These are phyloP conservation scores for Rynchops niger DNA, from an alignment of 2,113 vertebrate species.

Conservation along the genomic window DNA sequence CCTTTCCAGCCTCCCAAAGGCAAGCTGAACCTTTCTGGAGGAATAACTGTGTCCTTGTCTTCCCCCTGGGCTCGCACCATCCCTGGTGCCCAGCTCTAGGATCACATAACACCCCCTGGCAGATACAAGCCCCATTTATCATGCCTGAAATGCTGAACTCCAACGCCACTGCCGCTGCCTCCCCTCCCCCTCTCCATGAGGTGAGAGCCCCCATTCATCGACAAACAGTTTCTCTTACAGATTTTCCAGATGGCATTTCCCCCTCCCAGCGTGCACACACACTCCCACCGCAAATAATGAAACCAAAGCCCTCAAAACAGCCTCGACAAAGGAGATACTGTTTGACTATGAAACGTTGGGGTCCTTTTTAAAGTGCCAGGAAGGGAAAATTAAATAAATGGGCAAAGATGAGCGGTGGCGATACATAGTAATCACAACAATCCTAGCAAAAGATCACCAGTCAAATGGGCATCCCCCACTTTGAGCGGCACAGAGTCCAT, in stretches of 20 bases:
- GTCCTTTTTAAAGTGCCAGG: neutral
- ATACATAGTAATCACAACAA: neutral
- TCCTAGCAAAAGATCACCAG: neutral
- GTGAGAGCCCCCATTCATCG: constrained; percentile 45
- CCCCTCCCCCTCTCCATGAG: neutral
- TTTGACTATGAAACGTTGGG: constrained; percentile 5
- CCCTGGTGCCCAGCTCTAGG: neutral
- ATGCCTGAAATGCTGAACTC: constrained; percentile 13
- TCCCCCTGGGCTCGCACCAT: fast-evolving
- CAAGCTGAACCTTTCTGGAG: neutral
- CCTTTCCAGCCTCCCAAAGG: neutral
- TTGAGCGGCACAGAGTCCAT: fast-evolving
- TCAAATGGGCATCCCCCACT: neutral
- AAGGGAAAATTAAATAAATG: neutral
- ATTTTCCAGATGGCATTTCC: constrained; percentile 32
- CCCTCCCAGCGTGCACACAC: neutral
- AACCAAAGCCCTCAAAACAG: neutral
- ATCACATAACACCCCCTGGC: neutral
- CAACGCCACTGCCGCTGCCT: neutral
- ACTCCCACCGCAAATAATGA: constrained; percentile 24
- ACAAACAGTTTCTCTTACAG: constrained; percentile 34
- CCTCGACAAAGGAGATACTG: neutral
- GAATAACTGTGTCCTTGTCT: neutral
- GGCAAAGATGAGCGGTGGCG: neutral
- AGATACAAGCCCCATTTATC: constrained; percentile 16